Evolutionary conservation across 2,113 vertebrate species (phyloP).

Genomic region (Gorsachius goisagi): DNA sequence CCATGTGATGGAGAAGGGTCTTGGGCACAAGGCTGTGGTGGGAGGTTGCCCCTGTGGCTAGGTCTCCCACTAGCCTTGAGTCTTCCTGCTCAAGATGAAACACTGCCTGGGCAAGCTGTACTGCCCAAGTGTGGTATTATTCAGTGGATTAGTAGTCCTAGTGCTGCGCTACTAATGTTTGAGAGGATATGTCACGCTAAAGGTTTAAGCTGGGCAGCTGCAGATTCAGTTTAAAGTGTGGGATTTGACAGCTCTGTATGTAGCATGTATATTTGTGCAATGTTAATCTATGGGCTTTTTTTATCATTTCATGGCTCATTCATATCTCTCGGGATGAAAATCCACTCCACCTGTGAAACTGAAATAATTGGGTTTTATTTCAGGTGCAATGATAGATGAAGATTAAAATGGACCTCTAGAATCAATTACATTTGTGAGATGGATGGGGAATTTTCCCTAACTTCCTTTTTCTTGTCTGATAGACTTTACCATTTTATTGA

Average conservation of each 20-base stretch:
- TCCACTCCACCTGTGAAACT: neutral
- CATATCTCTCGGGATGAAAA: neutral
- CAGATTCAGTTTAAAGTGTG: neutral
- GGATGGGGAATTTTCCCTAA: neutral
- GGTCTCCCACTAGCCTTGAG: neutral
- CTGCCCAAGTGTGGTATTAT: neutral
- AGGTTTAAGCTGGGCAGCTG: neutral
- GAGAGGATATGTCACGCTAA: neutral
- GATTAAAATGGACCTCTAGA: neutral
- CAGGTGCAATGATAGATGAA: neutral
- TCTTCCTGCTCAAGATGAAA: neutral
- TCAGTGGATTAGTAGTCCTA: neutral
- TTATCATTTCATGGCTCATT: neutral
- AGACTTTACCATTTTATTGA: neutral
- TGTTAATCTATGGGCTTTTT: neutral
- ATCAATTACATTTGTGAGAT: neutral
- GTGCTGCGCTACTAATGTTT: neutral
- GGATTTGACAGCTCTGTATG: neutral
- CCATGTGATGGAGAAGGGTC: fast-evolving
- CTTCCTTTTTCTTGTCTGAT: neutral
- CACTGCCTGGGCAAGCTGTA: neutral
- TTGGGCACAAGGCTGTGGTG: neutral
- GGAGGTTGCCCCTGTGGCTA: neutral
- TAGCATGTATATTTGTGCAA: neutral
- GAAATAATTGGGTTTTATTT: conserved; percentile 18